Base-by-base conservation (phyloP, 2,797 vertebrate species). In the Chromis chromis region DNA sequence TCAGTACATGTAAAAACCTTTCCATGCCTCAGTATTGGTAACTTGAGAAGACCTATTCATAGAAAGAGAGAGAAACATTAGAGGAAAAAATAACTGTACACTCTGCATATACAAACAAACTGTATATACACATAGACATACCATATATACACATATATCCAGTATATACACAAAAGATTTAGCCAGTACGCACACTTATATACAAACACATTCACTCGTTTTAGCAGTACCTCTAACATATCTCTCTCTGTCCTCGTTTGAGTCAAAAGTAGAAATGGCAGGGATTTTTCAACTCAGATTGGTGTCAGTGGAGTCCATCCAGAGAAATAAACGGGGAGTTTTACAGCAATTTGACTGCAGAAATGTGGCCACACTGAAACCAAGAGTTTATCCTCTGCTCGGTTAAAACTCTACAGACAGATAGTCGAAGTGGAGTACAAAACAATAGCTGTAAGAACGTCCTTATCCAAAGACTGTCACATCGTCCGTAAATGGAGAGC, bases 21-120 rank as follows among this genome's bases (percentile, higher is more conserved):
- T 88, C 88, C 81, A 74, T 81, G 87, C 89, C 88, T 91, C 89
- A 82, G 86, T 84, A 88, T 82, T 76, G 85, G 83, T 86, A 83
- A 87, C 78, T 83, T 89, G 83, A 91, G 84, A 87, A 88, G 89
- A 89, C 88, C 88, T 89, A 86, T 61, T 89, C 76, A 82, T 88
- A 86, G 86, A 93, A 90, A 91, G 86, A 94, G 92, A 91, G 91
- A 92, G 91, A 93, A 91, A 92, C 85, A 89, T 90, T 88, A 91
- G 89, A 92, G 91, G 89, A 86, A 88, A 85, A 91, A 93, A 92
- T 91, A 93, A 92, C 92, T 94, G 93, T 95, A 94, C 94, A 94
- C 91, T 92, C 90, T 93, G 93, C 93, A 93, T 94, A 89, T 94
- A 94, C 91, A 94, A 95, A 94, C 93, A 91, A 91, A 93, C 87